Evolutionary conservation across 1,140 invertebrate genomes (phyloP).

Genomic region (Brachionus angularis): DNA sequence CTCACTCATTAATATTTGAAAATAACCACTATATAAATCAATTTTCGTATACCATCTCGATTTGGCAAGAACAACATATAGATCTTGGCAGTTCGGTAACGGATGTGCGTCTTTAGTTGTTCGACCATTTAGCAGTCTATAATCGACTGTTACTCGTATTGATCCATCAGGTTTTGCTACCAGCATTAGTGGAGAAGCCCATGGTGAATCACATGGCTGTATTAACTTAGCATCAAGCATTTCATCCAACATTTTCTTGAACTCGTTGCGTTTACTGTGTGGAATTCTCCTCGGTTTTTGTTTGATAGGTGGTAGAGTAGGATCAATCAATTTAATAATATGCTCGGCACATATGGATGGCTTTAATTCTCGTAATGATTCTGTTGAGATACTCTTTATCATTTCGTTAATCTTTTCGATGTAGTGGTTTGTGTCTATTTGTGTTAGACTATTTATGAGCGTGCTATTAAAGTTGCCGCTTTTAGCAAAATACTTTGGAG

Average conservation of each 20-base stretch:
- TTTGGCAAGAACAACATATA: not conserved
- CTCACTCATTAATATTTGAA: slow-evolving; percentile 45
- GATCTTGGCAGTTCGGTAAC: slow-evolving; percentile 2
- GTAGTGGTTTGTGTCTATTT: not conserved
- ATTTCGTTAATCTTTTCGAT: not conserved
- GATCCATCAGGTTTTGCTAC: not conserved
- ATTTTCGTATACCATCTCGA: slow-evolving; percentile 33
- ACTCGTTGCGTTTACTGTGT: slow-evolving; percentile 1
- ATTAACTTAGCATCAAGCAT: slow-evolving; percentile 44
- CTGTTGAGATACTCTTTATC: not conserved
- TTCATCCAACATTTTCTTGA: slow-evolving; percentile 24
- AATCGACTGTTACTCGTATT: slow-evolving; percentile 26
- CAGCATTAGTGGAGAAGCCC: slow-evolving; percentile 17
- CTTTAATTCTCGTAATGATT: not conserved
- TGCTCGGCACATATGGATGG: not conserved
- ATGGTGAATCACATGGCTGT: not conserved
- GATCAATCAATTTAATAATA: not conserved
- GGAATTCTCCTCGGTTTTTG: slow-evolving; percentile 1
- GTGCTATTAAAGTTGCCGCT: too few relatives aligned
- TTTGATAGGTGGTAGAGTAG: not conserved
- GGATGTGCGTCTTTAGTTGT: slow-evolving; percentile 24
- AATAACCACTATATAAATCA: slow-evolving; percentile 47
- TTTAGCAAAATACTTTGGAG: too few relatives aligned
- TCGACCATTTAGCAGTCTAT: not conserved
- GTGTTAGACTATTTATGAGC: too few relatives aligned